Evolutionary conservation across 1,140 invertebrate genomes (phyloP), one percentile per base, ranked within the genome.

Genomic region (Micrasema longulum): DNA sequence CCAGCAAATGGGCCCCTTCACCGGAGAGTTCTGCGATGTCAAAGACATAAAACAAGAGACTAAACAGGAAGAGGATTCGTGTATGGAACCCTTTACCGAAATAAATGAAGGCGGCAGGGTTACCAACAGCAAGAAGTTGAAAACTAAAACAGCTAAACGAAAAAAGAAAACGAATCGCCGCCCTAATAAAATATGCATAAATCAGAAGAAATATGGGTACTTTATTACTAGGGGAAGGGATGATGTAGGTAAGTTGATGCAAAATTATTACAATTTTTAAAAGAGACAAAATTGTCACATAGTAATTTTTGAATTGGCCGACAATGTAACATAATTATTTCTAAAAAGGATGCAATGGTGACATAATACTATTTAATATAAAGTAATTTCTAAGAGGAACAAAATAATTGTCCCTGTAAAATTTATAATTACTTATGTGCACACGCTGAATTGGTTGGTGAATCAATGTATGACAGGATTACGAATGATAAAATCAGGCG

Each of bases 191-290:
- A 50, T 71, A 31, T 26, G 60, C 4, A 63, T 63, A n/a, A 50
- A 71, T 38, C 48, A 47, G 12, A 63, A 41, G n/a, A 64, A 63
- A 36, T 52, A 71, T 52, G 55, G 55, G 20, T 71, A 63, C 36
- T 71, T 64, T 38, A 71, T 52, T 16, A 64, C 31, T 20, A 36
- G 43, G 12, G 47, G 48, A n/a, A 6, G 52, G 47, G 45, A 64
- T 14, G 43, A 63, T 52, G 57, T 71, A 16, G 69, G 55, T 71
- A 16, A 14, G 35, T 71, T 23, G 26, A 35, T 31, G 48, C 12
- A 6, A n/a, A n/a, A 57, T 20, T 23, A 12, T 11, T 50, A 18
- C 0, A 26, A 5, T 47, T 48, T 23, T 48, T 10, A 14, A 50
- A 5, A 50, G 18, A 7, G n/a, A 35, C 10, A 43, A 41, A 41